A percentile compares a stretch with the other conserved stretches of the same genome.
Evolutionary conservation across 2,888 invertebrate species (phyloP).

Genomic region (Perizoma affinitatum): DNA sequence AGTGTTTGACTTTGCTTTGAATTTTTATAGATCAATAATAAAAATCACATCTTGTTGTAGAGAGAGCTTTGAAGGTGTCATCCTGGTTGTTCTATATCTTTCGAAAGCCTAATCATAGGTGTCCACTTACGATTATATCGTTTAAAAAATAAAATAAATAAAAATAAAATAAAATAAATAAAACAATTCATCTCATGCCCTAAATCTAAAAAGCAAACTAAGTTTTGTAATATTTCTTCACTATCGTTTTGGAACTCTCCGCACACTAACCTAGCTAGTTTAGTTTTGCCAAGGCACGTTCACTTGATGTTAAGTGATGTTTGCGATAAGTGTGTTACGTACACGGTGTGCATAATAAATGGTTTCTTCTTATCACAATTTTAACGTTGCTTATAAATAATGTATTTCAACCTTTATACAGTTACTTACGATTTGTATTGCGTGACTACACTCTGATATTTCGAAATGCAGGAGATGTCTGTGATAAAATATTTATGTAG

Average conservation of each 20-base stretch:
- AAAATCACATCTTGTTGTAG: too few species aligned
- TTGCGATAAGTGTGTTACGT: constrained; percentile 40
- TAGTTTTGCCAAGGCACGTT: constrained; percentile 51
- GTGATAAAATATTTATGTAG: constrained; percentile 23
- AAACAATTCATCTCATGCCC: constrained; percentile 9
- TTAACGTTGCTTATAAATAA: constrained; percentile 39
- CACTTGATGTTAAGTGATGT: constrained; percentile 47
- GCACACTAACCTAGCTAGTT: constrained; percentile 31
- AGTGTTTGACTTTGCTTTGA: too few species aligned
- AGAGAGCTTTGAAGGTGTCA: background rate
- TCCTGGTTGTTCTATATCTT: too few species aligned
- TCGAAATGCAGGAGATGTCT: constrained; percentile 8
- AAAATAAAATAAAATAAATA: too few species aligned
- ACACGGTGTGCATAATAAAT: constrained; percentile 38
- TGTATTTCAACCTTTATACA: constrained; percentile 36
- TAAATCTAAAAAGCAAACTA: constrained; percentile 2
- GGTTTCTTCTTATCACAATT: constrained; percentile 38
- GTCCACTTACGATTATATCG: too few species aligned
- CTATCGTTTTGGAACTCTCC: constrained; percentile 12
- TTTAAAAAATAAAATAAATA: too few species aligned
- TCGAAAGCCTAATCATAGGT: too few species aligned
- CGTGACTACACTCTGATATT: constrained; percentile 33
- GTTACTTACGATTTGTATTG: constrained; percentile 38
- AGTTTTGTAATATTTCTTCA: constrained; percentile 1
- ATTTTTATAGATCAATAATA: too few species aligned